Base-by-base conservation (phyloP, 2,113 vertebrate species). In the Ameiurus melas region DNA sequence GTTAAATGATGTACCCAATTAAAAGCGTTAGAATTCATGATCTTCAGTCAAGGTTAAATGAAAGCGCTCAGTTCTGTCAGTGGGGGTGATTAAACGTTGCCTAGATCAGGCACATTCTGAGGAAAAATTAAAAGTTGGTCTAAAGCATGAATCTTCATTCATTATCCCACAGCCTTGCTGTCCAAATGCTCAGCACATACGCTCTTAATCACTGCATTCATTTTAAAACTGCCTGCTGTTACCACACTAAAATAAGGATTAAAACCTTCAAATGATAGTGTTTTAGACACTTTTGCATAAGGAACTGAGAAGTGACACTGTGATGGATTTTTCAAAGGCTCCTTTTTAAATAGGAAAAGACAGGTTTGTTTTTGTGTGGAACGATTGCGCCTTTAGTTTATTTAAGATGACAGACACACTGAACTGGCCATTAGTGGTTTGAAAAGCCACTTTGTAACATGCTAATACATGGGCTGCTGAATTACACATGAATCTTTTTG, bases 21-120 rank as follows among this genome's bases (percentile, higher is more conserved):
- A 99, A 99, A 99, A 95, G 97, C 98, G 97, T 98, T 98, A 98
- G 97, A 99, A 99, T 99, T 99, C 98, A 99, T 98, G 98, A 99
- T 99, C 97, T 99, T 98, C 98, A 99, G 97, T 98, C 97, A 99
- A 99, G 98, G 98, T 99, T 99, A 99, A 99, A 99, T 98, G 98
- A 99, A 99, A 99, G 98, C 98, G 98, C 98, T 99, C 99, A 98
- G 96, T 98, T 97, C 97, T 99, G 98, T 99, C 98, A 99, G 97
- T 95, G 96, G 98, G 88, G 98, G 98, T 99, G 98, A 99, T 99
- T 99, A 99, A 99, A 99, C 97, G 97, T 97, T 97, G 97, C 97
- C 97, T 96, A 97, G 97, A 97, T 97, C 96, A 96, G 97, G 96
- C 97, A 98, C 97, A 97, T 98, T 98, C 97, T 97, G 96, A 96